Percentiles rank a stretch among this genome's conserved stretches.
phyloP scores from a whole-genome alignment of 2,113 vertebrate species.

The Trematocara unimaculatum region DNA sequence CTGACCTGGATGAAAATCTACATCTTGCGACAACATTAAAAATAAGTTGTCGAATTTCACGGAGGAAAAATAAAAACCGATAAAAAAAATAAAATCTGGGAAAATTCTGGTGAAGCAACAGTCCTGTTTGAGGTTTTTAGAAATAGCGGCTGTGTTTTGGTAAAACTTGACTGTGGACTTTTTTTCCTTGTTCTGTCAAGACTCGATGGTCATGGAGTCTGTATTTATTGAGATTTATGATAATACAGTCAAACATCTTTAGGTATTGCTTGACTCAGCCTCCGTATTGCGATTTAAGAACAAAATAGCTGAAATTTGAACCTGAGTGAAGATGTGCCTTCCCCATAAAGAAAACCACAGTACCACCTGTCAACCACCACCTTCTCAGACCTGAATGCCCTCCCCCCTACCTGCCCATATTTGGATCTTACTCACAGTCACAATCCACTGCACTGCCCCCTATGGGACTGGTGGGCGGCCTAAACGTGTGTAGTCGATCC shows the following conservation, averaged over 20 bases:
- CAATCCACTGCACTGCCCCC: conserved; percentile 65
- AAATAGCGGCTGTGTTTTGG: neutral
- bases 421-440: conserved; percentile 56
- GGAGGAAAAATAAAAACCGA: neutral
- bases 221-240: neutral
- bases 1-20: conserved; percentile 6
- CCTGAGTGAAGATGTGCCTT: neutral
- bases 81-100: neutral
- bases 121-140: neutral
- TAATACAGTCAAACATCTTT: neutral
- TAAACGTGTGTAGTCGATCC: conserved; percentile 69
- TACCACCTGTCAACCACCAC: conserved; percentile 25
- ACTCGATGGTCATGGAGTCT: neutral
- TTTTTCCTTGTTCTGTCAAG: neutral
- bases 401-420: conserved; percentile 17
- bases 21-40: conserved; percentile 20
- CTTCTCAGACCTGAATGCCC: conserved; percentile 29
- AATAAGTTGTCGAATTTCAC: neutral
- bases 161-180: neutral
- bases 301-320: neutral
- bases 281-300: neutral
- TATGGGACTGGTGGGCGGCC: conserved; percentile 63
- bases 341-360: conserved; percentile 14
- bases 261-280: neutral
- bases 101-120: neutral